Conservation (phyloP, 2,113 vertebrate species). For the Daphoenositta chrysoptera region DNA sequence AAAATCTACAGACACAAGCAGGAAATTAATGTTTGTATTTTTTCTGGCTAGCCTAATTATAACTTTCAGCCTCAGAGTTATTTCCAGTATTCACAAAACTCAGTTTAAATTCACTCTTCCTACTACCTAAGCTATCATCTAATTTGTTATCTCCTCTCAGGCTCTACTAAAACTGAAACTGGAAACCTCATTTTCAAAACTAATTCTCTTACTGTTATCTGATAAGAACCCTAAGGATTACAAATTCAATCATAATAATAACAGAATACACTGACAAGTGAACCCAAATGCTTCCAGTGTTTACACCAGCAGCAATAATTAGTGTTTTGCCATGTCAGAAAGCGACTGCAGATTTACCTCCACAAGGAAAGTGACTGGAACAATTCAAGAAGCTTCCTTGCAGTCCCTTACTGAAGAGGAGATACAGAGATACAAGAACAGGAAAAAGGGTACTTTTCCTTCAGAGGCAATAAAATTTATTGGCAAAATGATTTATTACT, state of each 20-base stretch:
- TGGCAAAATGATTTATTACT: not conserved
- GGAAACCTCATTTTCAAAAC: not conserved
- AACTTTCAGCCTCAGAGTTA: slow-evolving; percentile 8
- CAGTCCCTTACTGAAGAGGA: not conserved
- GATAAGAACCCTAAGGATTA: not conserved
- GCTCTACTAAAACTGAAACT: not conserved
- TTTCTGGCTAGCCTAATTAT: slow-evolving; percentile 19
- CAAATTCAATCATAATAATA: not conserved
- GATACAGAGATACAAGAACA: not conserved
- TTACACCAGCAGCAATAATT: not conserved
- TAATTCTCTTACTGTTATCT: not conserved
- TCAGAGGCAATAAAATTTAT: not conserved
- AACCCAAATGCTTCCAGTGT: not conserved
- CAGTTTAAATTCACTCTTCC: not conserved
- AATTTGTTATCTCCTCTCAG: not conserved
- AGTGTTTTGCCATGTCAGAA: not conserved
- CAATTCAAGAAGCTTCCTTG: not conserved
- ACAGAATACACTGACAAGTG: not conserved
- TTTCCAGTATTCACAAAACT: not conserved
- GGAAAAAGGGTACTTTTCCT: not conserved
- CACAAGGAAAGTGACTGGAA: not conserved
- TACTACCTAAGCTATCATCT: not conserved
- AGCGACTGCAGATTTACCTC: not conserved
- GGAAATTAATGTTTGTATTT: slow-evolving; percentile 23
- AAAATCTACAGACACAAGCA: slow-evolving; percentile 26